Conservation (phyloP, 2,888 invertebrate species). For the Tortrix viridana region DNA sequence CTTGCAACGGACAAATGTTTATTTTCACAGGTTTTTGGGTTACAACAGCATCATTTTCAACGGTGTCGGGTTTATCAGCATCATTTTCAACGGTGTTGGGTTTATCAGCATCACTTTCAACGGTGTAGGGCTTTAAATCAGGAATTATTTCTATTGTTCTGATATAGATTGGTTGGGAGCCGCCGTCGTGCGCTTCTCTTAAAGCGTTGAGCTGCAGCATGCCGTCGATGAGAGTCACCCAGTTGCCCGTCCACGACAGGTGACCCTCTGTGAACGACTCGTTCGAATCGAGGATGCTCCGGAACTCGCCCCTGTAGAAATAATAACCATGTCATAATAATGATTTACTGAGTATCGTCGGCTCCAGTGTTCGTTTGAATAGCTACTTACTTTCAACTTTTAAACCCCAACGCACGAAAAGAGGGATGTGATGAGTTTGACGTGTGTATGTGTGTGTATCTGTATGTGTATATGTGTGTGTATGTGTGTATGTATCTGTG, state of each 20-base stretch:
- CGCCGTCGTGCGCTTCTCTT: constrained; percentile 81
- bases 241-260: constrained; percentile 88
- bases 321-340: not conserved
- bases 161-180: constrained; percentile 84
- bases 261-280: constrained; percentile 51
- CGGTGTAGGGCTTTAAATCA: constrained; percentile 26
- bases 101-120: not conserved
- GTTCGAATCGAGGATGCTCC: constrained; percentile 47
- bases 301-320: constrained; percentile 54
- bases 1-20: constrained; percentile 42
- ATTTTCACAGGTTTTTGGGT: constrained; percentile 44
- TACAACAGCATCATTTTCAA: constrained; percentile 16
- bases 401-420: no score
- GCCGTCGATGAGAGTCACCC: constrained; percentile 92
- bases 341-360: not conserved
- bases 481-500: no score
- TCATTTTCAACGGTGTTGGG: not conserved
- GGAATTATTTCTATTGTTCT: constrained; percentile 43
- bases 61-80: no score
- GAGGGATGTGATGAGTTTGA: no score
- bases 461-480: no score
- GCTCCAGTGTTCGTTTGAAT: no score
- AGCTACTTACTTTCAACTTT: no score
- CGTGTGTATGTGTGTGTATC: no score
- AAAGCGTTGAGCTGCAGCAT: constrained; percentile 90